Conservation (phyloP, 2,797 vertebrate species). For the Heteromormyrus szaboi region DNA sequence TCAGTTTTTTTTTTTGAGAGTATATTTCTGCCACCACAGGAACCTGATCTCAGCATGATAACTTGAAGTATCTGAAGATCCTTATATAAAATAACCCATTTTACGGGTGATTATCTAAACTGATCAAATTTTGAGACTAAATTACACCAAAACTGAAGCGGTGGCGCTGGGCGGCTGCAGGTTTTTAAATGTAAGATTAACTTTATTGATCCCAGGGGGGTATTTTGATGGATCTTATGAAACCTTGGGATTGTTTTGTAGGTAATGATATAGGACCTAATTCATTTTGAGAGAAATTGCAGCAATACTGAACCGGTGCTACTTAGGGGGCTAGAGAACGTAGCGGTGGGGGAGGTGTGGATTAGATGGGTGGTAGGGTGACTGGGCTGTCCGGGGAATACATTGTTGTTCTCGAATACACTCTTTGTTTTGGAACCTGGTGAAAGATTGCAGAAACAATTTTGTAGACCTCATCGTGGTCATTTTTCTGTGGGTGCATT, state of each 20-base stretch:
- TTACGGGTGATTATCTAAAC: not conserved
- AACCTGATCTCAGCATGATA: not conserved
- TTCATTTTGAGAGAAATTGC: not conserved
- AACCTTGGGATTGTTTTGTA: not conserved
- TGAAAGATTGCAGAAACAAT: not conserved
- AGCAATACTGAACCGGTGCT: not conserved
- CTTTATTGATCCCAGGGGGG: not conserved
- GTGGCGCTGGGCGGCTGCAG: not conserved
- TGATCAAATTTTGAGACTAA: not conserved
- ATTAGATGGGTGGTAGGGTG: not conserved
- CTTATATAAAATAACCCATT: not conserved
- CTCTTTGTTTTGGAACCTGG: not conserved
- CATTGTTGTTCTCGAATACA: not conserved
- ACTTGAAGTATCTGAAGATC: not conserved
- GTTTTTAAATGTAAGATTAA: not conserved
- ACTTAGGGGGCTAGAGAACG: not conserved
- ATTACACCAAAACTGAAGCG: not conserved
- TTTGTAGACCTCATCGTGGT: not conserved
- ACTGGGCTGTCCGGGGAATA: not conserved
- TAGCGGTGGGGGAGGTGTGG: not conserved
- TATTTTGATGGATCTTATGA: not conserved
- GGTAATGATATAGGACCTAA: not conserved
- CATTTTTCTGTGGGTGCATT: not conserved
- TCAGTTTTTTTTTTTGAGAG: not conserved
- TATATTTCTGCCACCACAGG: not conserved